Evolutionary conservation across 2,113 vertebrate genomes (phyloP), one percentile per base, ranked within the genome.

Genomic region (Pithys albifrons): DNA sequence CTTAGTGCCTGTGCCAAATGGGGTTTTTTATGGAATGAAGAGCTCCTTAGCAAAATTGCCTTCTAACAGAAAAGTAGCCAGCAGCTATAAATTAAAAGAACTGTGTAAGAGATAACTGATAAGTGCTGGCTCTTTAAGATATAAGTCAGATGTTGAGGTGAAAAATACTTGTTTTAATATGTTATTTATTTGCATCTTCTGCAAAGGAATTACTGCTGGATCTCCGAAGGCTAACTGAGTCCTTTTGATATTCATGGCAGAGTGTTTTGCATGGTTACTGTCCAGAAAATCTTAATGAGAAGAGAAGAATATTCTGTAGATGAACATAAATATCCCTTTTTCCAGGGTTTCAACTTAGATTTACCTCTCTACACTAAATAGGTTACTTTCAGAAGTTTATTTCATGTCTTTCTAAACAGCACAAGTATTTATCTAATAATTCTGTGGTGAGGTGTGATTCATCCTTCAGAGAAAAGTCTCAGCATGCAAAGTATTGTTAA

Each of bases 401-500:
- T 93, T 88, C 49, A 71, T 88, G 72, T 79, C 0, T 80, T 85
- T 88, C 85, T 78, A 69, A 95, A 59, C 20, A 96, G 27, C 22
- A 17, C 33, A 45, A 65, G 19, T 94, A 72, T 93, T 91, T 96
- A 45, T 75, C 59, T 71, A 87, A 57, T 39, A 55, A 62, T 59
- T 15, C 46, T 71, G 16, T 77, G 43, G 57, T 95, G 64, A 86
- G 35, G 8, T 69, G 45, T 87, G 70, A 79, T 71, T 93, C 76
- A 84, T 67, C 61, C 65, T 87, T 91, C 39, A 67, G 65, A 64
- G 81, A 94, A 89, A 93, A 59, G 4, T 24, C 10, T 86, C 87
- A 81, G 83, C 85, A 80, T 73, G 51, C n/a, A 18, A 88, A 88
- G 69, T 85, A 57, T 67, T 91, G 81, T 89, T 96, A 83, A 77